These are phyloP conservation scores for Carettochelys insculpta DNA, from an alignment of 2,113 vertebrate genomes.

Conservation along the genomic window DNA sequence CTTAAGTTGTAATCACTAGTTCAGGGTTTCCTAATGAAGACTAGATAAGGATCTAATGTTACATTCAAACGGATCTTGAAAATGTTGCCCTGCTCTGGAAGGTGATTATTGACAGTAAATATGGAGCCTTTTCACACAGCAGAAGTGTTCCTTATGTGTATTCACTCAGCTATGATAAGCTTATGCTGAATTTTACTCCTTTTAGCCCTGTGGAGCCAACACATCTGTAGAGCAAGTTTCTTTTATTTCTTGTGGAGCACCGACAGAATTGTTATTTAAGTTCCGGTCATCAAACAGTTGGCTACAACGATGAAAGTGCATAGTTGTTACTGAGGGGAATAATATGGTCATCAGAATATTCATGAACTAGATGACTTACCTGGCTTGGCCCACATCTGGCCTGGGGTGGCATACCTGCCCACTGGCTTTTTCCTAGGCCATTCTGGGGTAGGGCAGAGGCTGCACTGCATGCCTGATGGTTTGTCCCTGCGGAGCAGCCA, in stretches of 20 bases:
- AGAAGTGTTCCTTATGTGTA: not conserved
- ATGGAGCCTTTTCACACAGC: not conserved
- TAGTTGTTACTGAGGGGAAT: not conserved
- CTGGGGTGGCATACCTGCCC: too few relatives aligned
- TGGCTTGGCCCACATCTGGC: too few relatives aligned
- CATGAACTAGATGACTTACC: too few relatives aligned
- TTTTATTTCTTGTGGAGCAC: not conserved
- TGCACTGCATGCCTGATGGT: too few relatives aligned
- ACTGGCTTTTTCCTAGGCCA: too few relatives aligned
- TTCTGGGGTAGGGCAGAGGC: too few relatives aligned
- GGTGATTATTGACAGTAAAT: not conserved
- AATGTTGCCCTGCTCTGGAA: not conserved
- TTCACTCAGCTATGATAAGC: not conserved
- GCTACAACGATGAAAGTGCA: not conserved
- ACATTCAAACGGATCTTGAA: not conserved
- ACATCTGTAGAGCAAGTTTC: not conserved
- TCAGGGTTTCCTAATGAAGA: not conserved
- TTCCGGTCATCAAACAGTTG: not conserved
- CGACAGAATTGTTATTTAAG: not conserved
- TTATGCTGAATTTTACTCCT: not conserved
- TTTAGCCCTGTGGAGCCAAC: not conserved
- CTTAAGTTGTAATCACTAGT: not conserved
- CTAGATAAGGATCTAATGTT: not conserved
- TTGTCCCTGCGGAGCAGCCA: too few relatives aligned
- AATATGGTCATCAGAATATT: not conserved